Evolutionary conservation across 2,888 invertebrate species (phyloP), one percentile per base, ranked within the genome.

Genomic region (Ptychoptera contaminata): DNA sequence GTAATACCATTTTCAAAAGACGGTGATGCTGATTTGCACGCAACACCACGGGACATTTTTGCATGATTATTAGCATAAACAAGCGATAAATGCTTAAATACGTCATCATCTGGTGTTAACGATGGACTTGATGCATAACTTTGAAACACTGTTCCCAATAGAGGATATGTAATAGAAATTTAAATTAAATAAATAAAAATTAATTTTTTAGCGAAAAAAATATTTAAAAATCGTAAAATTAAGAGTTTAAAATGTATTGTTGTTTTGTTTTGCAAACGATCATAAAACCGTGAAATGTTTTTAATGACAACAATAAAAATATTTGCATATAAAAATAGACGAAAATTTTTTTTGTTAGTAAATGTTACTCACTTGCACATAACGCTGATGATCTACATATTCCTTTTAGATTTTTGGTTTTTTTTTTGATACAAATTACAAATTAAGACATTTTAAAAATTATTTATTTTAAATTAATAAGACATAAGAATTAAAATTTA

Each of bases 1-100:
- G 91, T 92, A 53, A 92, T 92, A 9, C 94, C 94, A 61, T 88
- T 77, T 57, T 79, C 77, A 62, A 91, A 91, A 39, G 80, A 74
- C 7, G 78, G 79, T 40, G 74, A 73, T 8, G 82, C 79, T 9
- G 79, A 73, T 58, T 82, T 82, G 67, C 88, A 88, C 6, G 86
- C 81, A 6, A 82, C 77, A 8, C 87, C 88, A 32, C 79, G 73
- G 46, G 85, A 79, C 92, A 93, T 93, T 59, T 82, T 84, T 32
- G 79, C 81, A 64, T 94, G 92, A 61, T 85, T 85, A 52, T 78
- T 79, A 30, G 92, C 82, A 67, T 92, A 94, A 3, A 79, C 76
- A 51, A 81, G 67, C 7, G 93, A 82, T 49, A 94, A 62, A 61
- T 90, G 85, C 48, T 79, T 80, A 67, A 92, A 91, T 12, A 91